Conservation (phyloP, 2,113 vertebrate species). For the Pelodiscus sinensis region DNA sequence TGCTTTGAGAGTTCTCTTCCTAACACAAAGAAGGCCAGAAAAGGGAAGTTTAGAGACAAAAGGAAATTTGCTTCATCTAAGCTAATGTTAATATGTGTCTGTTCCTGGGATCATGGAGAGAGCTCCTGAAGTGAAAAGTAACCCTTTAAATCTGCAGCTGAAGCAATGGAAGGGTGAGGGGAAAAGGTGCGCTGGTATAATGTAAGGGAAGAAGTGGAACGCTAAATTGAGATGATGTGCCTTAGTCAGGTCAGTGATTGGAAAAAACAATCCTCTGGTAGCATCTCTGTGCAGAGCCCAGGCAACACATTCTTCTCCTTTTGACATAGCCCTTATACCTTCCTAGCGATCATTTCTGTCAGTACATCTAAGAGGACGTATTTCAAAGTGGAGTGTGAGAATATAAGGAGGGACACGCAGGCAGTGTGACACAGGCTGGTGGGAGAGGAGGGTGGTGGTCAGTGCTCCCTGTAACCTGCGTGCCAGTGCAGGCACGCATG, state of each 20-base stretch:
- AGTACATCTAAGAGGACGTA: neutral
- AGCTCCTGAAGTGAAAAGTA: neutral
- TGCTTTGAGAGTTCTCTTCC: neutral
- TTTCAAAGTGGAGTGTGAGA: neutral
- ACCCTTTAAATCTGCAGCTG: neutral
- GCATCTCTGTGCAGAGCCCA: neutral
- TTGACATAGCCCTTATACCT: neutral
- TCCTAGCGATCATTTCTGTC: neutral
- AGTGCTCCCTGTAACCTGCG: too few relatives aligned
- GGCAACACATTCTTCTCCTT: neutral
- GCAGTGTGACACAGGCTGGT: accelerated
- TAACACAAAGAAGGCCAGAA: neutral
- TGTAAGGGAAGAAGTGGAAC: neutral
- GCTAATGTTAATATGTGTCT: neutral
- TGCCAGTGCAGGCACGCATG: too few relatives aligned
- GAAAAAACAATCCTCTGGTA: neutral
- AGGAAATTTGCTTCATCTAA: neutral
- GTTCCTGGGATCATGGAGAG: neutral
- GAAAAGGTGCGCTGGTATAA: neutral
- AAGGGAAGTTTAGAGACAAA: neutral
- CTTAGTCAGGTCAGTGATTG: neutral
- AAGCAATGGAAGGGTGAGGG: neutral
- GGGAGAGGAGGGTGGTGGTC: neutral
- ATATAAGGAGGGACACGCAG: neutral
- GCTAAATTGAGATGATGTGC: neutral